Conservation (phyloP, 2,797 vertebrate species). For the Spea hammondii region DNA sequence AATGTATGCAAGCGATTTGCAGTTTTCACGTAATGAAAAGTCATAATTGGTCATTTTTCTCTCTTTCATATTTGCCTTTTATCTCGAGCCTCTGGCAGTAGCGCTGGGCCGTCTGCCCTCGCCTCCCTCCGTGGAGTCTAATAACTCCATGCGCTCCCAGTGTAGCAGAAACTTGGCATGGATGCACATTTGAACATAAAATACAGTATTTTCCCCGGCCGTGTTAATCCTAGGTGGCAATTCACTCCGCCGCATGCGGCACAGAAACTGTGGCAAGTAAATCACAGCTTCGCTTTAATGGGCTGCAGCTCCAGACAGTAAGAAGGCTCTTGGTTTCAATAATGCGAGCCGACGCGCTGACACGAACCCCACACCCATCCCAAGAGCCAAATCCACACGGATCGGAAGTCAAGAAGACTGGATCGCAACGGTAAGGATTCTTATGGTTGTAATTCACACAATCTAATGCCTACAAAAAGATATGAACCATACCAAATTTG, state of each 20-base stretch:
- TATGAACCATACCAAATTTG: no score
- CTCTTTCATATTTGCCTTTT: slow-evolving; percentile 15
- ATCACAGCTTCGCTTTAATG: background rate
- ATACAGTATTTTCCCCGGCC: slow-evolving; percentile 54
- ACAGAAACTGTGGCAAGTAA: slow-evolving; percentile 31
- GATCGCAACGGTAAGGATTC: background rate
- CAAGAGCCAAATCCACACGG: background rate
- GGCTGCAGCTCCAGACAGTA: background rate
- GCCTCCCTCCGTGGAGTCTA: background rate
- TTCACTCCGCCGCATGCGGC: slow-evolving; percentile 53
- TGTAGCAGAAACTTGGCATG: slow-evolving; percentile 51
- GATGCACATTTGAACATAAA: slow-evolving; percentile 33
- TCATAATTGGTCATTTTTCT: slow-evolving; percentile 8
- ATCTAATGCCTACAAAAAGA: no score
- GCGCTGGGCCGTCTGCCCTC: slow-evolving; percentile 13
- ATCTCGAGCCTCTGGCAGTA: background rate
- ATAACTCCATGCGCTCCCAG: background rate
- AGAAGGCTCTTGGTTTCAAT: slow-evolving; percentile 1
- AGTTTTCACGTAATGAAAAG: slow-evolving; percentile 4
- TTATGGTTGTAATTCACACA: no score
- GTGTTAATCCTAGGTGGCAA: slow-evolving; percentile 59
- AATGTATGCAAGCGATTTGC: background rate
- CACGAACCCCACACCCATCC: background rate
- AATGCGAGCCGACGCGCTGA: background rate
- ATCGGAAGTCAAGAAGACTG: background rate